Percentiles rank a stretch among this genome's conserved stretches.
These are phyloP conservation scores for Cephus runcator DNA, from an alignment of 2,888 invertebrate genomes.

Conservation along the genomic window DNA sequence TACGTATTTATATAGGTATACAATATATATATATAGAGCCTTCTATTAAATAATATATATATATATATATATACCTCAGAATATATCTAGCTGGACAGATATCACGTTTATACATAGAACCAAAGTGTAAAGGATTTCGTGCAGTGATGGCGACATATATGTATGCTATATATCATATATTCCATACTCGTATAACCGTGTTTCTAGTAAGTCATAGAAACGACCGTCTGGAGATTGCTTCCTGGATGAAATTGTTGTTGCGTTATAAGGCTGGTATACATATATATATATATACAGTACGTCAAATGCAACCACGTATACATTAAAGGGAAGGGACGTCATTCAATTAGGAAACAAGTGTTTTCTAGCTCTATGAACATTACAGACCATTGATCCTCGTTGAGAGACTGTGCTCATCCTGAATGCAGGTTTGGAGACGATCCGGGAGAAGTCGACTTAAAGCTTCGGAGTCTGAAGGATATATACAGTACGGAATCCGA, in stretches of 20 bases:
- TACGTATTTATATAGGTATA: neutral
- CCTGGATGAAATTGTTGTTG: neutral
- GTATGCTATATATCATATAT: neutral
- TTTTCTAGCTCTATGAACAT: neutral
- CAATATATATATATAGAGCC: too few relatives aligned
- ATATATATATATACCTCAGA: too few relatives aligned
- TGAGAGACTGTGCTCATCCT: neutral
- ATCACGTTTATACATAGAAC: too few relatives aligned
- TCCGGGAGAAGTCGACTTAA: neutral
- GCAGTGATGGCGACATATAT: too few relatives aligned
- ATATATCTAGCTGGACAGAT: too few relatives aligned
- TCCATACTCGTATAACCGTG: neutral
- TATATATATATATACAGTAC: neutral
- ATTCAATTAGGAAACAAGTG: neutral
- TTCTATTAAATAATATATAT: too few relatives aligned
- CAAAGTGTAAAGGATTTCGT: too few relatives aligned
- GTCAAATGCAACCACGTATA: neutral
- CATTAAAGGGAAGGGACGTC: neutral
- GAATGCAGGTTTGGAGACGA: neutral
- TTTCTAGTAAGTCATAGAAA: neutral
- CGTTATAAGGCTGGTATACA: neutral
- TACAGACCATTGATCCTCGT: neutral
- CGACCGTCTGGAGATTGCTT: neutral
- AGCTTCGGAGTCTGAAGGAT: neutral
- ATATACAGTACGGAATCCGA: neutral